Base-by-base conservation (phyloP, 2,888 invertebrate species). In the Scaptomyza caliginosa region DNA sequence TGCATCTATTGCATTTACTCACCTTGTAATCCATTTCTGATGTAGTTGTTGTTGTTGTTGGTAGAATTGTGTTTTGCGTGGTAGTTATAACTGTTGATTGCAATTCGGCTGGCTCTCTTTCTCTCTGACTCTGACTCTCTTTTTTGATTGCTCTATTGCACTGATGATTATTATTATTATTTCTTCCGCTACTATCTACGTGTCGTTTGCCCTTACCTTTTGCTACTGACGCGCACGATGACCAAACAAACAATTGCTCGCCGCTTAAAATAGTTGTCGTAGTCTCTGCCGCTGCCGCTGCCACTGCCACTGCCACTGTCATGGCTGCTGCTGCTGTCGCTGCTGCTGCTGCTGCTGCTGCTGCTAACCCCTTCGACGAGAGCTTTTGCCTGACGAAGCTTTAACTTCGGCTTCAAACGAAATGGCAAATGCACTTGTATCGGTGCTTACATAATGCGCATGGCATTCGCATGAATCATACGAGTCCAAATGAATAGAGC, bases 21-120 rank as follows among this genome's bases (percentile, higher is more conserved):
- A 86, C 86, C 68, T 71, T 71, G 63, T 86, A 87, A 26, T 84
- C 82, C 86, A 86, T 86, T 51, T 54, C 64, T 52, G 21, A 6
- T 32, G 17, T 40, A 4, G n/a, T 13, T 16, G 16, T 34, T 34
- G 11, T 10, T 28, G 11, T 30, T 30, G n/a, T 30, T 30, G n/a
- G 28, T 36, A n/a, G 28, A 24, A 49, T 32, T 58, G 30, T 28
- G 34, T 13, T 48, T 43, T 62, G 24, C 43, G 1, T 16, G 28
- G 10, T 8, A 8, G 1, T 17, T 36, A 24, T 57, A 24, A 34
- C 46, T 54, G 49, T 24, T 32, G 17, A 39, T 38, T 51, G 38
- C 46, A 10, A 13, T 6, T 21, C 6, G 32, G 32, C 32, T 46
- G 32, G 32, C 32, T 46, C 46, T 40, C 39, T 46, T 13, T n/a